A percentile compares a stretch with the other conserved stretches of the same genome.
phyloP scores from a whole-genome alignment of 2,888 invertebrate genomes.

The Patella pellucida region DNA sequence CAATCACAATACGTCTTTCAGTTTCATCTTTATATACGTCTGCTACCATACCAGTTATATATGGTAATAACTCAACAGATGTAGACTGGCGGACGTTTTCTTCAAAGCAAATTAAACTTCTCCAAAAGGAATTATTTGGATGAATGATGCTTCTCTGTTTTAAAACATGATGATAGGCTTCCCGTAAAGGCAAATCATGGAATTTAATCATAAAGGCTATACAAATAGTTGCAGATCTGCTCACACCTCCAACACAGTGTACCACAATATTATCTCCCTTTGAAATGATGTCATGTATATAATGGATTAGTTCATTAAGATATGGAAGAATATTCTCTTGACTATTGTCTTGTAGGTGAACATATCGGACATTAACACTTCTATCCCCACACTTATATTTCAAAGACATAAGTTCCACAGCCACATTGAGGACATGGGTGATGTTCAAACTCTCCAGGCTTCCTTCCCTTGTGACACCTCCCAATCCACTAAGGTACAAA shows the following conservation, averaged over 20 bases:
- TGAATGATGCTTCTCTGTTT: slow-evolving; percentile 43
- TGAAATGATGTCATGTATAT: slow-evolving; percentile 36
- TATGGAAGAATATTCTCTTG: slow-evolving; percentile 43
- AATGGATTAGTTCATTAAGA: slow-evolving; percentile 49
- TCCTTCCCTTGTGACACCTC: slow-evolving; percentile 39
- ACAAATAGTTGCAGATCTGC: slow-evolving; percentile 56
- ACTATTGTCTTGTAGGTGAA: slow-evolving; percentile 45
- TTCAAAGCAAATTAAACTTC: slow-evolving; percentile 46
- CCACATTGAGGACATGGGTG: slow-evolving; percentile 51
- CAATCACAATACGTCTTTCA: slow-evolving; percentile 37
- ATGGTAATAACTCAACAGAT: slow-evolving; percentile 49
- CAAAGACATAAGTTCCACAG: slow-evolving; percentile 46
- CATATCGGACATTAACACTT: slow-evolving; percentile 29
- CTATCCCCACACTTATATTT: slow-evolving; percentile 36
- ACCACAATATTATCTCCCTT: slow-evolving; percentile 46
- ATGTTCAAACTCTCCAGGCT: slow-evolving; percentile 38
- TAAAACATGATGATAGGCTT: slow-evolving; percentile 47
- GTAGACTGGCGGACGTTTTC: slow-evolving; percentile 34
- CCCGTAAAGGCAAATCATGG: slow-evolving; percentile 37
- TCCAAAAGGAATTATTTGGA: slow-evolving; percentile 55
- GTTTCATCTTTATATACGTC: slow-evolving; percentile 37
- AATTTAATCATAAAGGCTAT: slow-evolving; percentile 52
- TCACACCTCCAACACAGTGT: slow-evolving; percentile 55
- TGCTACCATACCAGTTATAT: slow-evolving; percentile 43
- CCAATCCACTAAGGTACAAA: slow-evolving; percentile 47